phyloP scores from a whole-genome alignment of 1,140 invertebrate species.

The Orchesella cincta region DNA sequence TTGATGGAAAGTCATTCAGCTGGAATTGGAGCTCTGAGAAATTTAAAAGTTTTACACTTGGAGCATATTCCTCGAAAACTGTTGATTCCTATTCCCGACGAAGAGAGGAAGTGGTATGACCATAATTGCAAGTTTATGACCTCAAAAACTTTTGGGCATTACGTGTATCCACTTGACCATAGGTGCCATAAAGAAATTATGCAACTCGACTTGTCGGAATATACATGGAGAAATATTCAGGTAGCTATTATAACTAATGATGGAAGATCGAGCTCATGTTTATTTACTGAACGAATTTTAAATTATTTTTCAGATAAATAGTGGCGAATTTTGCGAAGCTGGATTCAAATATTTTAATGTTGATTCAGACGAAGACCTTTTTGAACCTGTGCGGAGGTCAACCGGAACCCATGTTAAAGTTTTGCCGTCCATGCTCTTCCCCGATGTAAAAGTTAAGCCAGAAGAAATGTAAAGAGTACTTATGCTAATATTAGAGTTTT shows the following conservation, averaged over 20 bases:
- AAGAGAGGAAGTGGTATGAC: constrained; percentile 36
- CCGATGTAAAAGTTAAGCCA: background rate
- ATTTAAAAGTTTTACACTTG: constrained; percentile 37
- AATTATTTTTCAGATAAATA: background rate
- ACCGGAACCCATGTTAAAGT: background rate
- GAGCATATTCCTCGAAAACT: constrained; percentile 44
- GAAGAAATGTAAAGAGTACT: background rate
- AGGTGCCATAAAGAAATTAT: constrained; percentile 31
- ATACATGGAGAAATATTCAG: constrained; percentile 24
- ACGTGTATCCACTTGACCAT: constrained; percentile 31
- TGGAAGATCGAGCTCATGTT: background rate
- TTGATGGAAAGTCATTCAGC: constrained; percentile 14
- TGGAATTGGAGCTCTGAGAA: constrained; percentile 39
- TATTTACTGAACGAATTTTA: background rate
- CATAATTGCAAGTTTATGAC: constrained; percentile 24
- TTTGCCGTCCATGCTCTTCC: background rate
- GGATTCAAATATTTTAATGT: constrained; percentile 1
- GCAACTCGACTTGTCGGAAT: constrained; percentile 1
- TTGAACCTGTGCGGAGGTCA: background rate
- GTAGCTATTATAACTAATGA: background rate
- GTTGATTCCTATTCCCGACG: constrained; percentile 37
- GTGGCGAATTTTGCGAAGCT: background rate
- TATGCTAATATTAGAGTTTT: too few species aligned
- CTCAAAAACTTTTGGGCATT: constrained; percentile 36
- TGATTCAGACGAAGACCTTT: background rate